These are phyloP conservation scores for Chrysina gloriosa DNA, from an alignment of 2,888 invertebrate genomes.

Conservation along the genomic window DNA sequence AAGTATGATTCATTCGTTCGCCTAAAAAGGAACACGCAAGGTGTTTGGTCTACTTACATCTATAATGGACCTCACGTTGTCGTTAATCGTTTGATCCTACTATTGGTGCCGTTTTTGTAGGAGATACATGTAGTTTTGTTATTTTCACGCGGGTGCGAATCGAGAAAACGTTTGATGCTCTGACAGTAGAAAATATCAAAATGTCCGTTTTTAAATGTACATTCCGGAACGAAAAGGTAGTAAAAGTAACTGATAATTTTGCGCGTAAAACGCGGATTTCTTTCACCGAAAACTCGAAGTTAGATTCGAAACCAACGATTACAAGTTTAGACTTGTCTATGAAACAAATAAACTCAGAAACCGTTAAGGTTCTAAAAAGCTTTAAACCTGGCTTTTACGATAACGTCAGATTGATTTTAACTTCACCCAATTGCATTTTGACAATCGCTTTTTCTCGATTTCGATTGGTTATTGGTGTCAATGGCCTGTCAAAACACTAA, in stretches of 20 bases:
- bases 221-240: slow-evolving; percentile 33
- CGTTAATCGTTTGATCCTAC: slow-evolving; percentile 10
- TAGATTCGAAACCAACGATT: too few relatives aligned
- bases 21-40: slow-evolving; percentile 44
- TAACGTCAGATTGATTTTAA: slow-evolving; percentile 51
- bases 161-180: slow-evolving; percentile 23
- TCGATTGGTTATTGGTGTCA: neutral
- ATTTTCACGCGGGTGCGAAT: slow-evolving; percentile 18
- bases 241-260: neutral
- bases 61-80: slow-evolving; percentile 7
- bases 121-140: neutral
- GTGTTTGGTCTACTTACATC: slow-evolving; percentile 39
- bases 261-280: too few relatives aligned
- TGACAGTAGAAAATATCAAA: slow-evolving; percentile 45
- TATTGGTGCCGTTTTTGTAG: slow-evolving; percentile 8
- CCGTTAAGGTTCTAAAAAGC: slow-evolving; percentile 48
- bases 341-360: slow-evolving; percentile 46
- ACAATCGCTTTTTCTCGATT: neutral
- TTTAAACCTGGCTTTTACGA: slow-evolving; percentile 19
- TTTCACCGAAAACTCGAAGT: too few relatives aligned
- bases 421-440: slow-evolving; percentile 47
- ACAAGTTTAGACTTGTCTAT: slow-evolving; percentile 39
- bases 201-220: slow-evolving; percentile 49
- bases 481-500: neutral
- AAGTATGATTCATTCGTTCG: slow-evolving; percentile 44